Evolutionary conservation across 2,113 vertebrate species (phyloP).

Genomic region (Myotis yumanensis): DNA sequence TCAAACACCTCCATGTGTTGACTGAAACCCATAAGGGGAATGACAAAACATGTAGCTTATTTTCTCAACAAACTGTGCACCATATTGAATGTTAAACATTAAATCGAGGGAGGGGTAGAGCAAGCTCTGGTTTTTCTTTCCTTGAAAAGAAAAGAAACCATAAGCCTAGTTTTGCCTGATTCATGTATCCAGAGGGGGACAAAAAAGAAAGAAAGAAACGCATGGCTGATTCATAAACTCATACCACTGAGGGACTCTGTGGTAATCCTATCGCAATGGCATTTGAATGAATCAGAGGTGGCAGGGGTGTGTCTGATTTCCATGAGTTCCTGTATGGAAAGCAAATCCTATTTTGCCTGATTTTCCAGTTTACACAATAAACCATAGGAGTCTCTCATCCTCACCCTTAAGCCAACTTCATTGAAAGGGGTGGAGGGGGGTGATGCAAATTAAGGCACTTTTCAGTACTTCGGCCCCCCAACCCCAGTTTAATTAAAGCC

Average conservation of each 20-base stretch:
- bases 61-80: constrained; percentile 68
- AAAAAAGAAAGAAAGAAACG: not conserved
- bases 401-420: constrained; percentile 48
- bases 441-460: constrained; percentile 77
- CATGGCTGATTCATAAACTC: constrained; percentile 31
- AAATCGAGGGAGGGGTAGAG: not conserved
- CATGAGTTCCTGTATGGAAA: constrained; percentile 49
- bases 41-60: constrained; percentile 63
- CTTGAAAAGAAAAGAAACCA: constrained; percentile 39
- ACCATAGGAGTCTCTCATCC: constrained; percentile 48
- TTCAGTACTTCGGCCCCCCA: constrained; percentile 41
- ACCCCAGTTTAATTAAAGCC: constrained; percentile 72
- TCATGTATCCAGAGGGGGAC: not conserved
- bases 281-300: constrained; percentile 64
- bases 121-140: constrained; percentile 47
- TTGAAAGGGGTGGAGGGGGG: not conserved
- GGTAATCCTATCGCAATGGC: constrained; percentile 13
- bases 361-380: constrained; percentile 74
- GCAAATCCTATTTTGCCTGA: constrained; percentile 74
- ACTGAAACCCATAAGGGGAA: constrained; percentile 64
- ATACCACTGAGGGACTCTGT: not conserved
- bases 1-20: constrained; percentile 64
- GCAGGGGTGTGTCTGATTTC: constrained; percentile 64
- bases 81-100: constrained; percentile 59
- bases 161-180: constrained; percentile 20